phyloP scores from a whole-genome alignment of 2,888 invertebrate genomes.

The Chymomyza amoena region DNA sequence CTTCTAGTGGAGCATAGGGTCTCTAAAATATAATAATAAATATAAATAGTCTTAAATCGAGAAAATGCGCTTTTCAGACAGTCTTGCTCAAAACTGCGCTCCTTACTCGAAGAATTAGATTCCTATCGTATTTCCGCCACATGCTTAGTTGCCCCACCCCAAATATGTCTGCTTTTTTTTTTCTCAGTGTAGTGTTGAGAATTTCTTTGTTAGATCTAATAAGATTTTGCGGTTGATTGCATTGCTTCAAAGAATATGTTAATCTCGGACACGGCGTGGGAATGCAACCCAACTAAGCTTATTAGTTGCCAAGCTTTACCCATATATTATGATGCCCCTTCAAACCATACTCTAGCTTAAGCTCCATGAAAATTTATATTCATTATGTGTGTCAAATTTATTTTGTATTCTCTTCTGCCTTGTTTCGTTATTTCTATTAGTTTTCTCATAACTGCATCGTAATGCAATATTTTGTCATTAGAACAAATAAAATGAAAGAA shows the following conservation, averaged over 20 bases:
- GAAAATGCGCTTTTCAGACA: too few relatives aligned
- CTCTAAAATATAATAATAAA: too few relatives aligned
- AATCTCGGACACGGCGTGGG: conserved; percentile 35
- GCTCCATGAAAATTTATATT: neutral
- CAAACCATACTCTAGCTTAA: neutral
- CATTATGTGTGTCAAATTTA: neutral
- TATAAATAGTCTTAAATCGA: too few relatives aligned
- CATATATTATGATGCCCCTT: neutral
- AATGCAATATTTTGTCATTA: conserved; percentile 5
- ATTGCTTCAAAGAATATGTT: conserved; percentile 37
- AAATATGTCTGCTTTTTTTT: neutral
- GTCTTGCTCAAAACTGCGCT: too few relatives aligned
- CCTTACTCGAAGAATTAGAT: neutral
- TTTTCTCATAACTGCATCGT: conserved; percentile 30
- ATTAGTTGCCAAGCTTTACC: neutral
- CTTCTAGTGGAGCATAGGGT: too few relatives aligned
- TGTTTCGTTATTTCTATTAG: conserved; percentile 20
- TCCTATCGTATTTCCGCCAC: neutral
- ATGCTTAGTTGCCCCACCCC: neutral
- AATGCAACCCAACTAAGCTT: conserved; percentile 8
- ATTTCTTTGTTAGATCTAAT: conserved; percentile 4
- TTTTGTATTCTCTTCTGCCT: conserved; percentile 3
- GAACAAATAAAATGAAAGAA: conserved; percentile 32
- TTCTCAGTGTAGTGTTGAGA: neutral
- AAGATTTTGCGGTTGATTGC: conserved; percentile 34